These are phyloP conservation scores for Callyntrura sp. DNA, from an alignment of 2,888 invertebrate genomes.

Conservation along the genomic window DNA sequence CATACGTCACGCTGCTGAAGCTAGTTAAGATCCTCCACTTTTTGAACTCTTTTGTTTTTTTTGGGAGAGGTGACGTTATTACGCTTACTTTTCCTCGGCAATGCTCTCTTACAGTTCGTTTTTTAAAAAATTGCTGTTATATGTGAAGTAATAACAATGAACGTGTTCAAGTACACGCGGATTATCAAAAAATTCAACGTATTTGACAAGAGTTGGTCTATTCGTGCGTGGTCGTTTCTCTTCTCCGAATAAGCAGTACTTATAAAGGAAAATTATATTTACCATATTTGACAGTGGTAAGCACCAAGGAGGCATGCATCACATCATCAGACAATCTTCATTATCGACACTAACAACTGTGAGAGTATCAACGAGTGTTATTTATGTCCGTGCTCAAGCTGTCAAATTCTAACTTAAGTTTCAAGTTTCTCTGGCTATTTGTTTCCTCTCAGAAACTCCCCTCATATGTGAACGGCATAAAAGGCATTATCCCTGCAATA, in stretches of 20 bases:
- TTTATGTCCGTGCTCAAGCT: conserved; percentile 55
- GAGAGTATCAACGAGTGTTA: not conserved
- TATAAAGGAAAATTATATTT: not conserved
- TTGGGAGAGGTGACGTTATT: not conserved
- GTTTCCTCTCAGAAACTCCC: not conserved
- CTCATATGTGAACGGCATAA: not conserved
- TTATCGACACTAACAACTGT: not conserved
- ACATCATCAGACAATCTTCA: not conserved
- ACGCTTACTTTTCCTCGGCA: not conserved
- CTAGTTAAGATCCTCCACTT: too few relatives aligned
- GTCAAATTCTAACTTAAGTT: conserved; percentile 40
- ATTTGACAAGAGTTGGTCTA: not conserved
- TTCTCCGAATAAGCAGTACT: too few relatives aligned
- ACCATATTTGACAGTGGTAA: not conserved
- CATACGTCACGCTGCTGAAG: too few relatives aligned
- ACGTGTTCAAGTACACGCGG: conserved; percentile 25
- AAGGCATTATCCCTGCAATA: not conserved
- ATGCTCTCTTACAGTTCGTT: not conserved
- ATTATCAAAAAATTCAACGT: conserved; percentile 3
- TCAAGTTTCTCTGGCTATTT: not conserved
- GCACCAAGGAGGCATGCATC: not conserved
- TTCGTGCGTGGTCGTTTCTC: conserved; percentile 25
- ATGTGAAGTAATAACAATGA: conserved; percentile 2
- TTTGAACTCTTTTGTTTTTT: too few relatives aligned
- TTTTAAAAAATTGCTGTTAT: not conserved